Base-by-base conservation (phyloP, 2,888 invertebrate genomes). In the Nipponacmea schrenckii region DNA sequence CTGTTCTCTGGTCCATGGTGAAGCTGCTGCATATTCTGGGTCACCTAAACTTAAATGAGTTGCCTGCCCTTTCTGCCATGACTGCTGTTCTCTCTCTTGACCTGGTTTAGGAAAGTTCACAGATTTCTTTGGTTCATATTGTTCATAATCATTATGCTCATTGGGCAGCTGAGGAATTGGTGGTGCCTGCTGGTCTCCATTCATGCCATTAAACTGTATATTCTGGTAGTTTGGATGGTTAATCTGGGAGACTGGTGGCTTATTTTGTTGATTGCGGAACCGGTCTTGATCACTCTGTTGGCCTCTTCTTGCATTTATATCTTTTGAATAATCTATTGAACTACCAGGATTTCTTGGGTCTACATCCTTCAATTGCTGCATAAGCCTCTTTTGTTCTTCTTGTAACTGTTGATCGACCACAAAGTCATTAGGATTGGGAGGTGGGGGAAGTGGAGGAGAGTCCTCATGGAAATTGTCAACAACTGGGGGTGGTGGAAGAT, bases 1-100 rank as follows among this genome's bases (percentile, higher is more conserved):
- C 88, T 96, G 96, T 90, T 97, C 97, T 39, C 96, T 91, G 84
- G 96, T 95, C 97, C 97, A 97, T 1, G 96, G 96, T 91, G 85
- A 81, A 7, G 79, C 74, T 10, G 80, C 77, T 2, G 79, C 48
- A 10, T 71, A 69, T 62, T 82, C 81, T 24, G 74, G 70, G 24
- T 74, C 71, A 39, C 69, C 72, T 27, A 73, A 69, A 24, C 68
- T 66, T 17, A 70, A 44, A 45, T 69, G 69, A 71, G 76, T 45
- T 73, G 71, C 69, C 73, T 74, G 71, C 68, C 73, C 67, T 74
- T 79, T 44, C 76, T 79, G 69, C 70, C 70, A 26, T 75, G 75
- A 31, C 73, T 69, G 66, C 70, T 74, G 67, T 39, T 39, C 39
- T 70, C 74, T 62, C 73, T 79, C 26, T 74, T 78, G 65, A 69